Base-by-base conservation (phyloP, 2,113 vertebrate species). In the Cynocephalus volans region DNA sequence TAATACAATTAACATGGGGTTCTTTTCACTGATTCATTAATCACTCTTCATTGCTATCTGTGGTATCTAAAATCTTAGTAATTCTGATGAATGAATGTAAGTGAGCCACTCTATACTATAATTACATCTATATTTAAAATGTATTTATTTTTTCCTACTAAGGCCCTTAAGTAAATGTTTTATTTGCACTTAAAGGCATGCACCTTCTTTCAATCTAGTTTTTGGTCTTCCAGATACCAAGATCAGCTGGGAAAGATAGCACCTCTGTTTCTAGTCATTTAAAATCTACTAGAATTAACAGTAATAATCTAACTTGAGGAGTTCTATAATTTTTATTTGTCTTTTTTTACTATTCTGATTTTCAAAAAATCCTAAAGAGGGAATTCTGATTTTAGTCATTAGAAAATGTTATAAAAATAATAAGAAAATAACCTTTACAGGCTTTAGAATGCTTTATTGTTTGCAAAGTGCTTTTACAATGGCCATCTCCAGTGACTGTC, bases 101-200 rank as follows among this genome's bases (percentile, higher is more conserved):
- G 48, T 19, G 14, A 84, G 3, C 19, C 19, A 77, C n/a, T 93
- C 28, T 72, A 26, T 75, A 45, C 48, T 65, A 23, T 48, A 76
- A 86, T 97, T 67, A 65, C n/a, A 81, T 58, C 28, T 73, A 28
- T 52, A 88, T 67, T 93, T 88, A 91, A 60, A 88, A 24, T 83
- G 24, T 70, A 62, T 81, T 81, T 64, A 50, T 41, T 83, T 81
- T 90, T 70, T 77, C 64, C n/a, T 81, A 54, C 33, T 73, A 93
- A 81, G 67, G 86, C 15, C 56, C 23, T 91, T 87, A 64, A 70
- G 58, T 62, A 65, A 91, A 80, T 48, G 31, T 52, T 48, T 67
- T 69, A 54, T 81, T 93, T 72, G 31, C 17, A 52, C 19, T 89
- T 18, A 33, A 23, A 76, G 3, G 26, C 17, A 36, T 65, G 33